Percentiles rank a stretch among this genome's conserved stretches.
These are phyloP conservation scores for Hipposideros armiger DNA, from an alignment of 2,113 vertebrate species.

Conservation along the genomic window DNA sequence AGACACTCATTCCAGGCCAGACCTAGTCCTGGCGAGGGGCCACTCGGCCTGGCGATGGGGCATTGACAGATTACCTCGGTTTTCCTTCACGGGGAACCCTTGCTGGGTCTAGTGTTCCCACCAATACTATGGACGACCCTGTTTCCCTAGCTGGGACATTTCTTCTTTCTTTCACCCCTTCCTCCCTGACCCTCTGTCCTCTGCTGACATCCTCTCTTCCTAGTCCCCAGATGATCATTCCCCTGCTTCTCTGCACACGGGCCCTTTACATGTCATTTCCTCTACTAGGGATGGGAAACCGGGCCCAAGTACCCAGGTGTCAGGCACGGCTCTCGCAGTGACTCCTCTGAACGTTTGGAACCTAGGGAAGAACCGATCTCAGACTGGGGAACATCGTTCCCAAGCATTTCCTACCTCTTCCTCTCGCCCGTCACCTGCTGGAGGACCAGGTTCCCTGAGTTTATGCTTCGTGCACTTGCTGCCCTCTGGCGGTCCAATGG, in stretches of 20 bases:
- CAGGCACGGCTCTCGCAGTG: neutral
- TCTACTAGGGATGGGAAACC: neutral
- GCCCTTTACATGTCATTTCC: neutral
- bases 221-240: neutral
- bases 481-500: constrained; percentile 74
- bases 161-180: constrained; percentile 10
- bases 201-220: neutral
- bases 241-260: neutral
- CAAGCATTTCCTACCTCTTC: constrained; percentile 14
- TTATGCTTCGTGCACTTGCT: constrained; percentile 51
- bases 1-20: neutral
- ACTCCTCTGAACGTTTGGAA: neutral
- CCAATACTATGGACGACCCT: neutral
- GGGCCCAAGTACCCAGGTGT: neutral
- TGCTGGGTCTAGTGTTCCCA: neutral
- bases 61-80: neutral
- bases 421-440: constrained; percentile 60
- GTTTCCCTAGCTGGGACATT: neutral
- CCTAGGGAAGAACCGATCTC: neutral
- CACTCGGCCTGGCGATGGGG: neutral
- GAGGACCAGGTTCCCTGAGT: neutral
- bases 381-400: neutral
- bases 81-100: neutral
- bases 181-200: neutral
- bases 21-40: neutral